A percentile compares a stretch with the other conserved stretches of the same genome.
These are phyloP conservation scores for Camelus dromedarius DNA, from an alignment of 2,113 vertebrate genomes.

Conservation along the genomic window DNA sequence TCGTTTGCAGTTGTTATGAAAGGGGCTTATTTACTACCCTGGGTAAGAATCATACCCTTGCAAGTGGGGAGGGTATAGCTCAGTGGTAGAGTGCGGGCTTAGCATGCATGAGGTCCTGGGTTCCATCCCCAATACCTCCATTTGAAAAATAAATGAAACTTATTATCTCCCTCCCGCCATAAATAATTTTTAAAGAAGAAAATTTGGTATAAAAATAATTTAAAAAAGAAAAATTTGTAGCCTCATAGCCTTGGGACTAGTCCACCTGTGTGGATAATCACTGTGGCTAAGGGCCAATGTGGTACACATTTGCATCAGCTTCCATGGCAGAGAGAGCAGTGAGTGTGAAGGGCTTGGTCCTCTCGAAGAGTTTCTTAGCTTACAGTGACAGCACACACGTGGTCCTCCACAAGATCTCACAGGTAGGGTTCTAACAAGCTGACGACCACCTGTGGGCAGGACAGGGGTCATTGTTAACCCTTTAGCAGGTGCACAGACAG, in stretches of 20 bases:
- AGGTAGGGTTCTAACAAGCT: neutral
- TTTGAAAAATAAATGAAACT: too few relatives aligned
- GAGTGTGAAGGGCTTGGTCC: neutral
- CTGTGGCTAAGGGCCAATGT: fast-evolving
- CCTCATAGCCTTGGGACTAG: neutral
- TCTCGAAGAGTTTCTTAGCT: neutral
- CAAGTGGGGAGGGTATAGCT: too few relatives aligned
- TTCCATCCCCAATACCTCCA: too few relatives aligned
- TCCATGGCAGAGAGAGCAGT: neutral
- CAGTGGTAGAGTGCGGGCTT: too few relatives aligned
- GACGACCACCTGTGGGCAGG: neutral
- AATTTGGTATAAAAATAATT: too few relatives aligned
- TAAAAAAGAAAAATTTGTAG: too few relatives aligned
- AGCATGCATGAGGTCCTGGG: too few relatives aligned
- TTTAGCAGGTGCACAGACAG: neutral
- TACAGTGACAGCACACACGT: neutral
- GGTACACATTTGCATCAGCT: neutral
- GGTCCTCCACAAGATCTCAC: neutral
- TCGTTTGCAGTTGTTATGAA: neutral
- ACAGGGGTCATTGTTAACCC: neutral
- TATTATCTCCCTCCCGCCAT: too few relatives aligned
- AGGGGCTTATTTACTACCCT: neutral
- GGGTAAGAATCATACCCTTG: neutral
- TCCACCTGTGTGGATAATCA: neutral
- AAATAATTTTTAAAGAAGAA: too few relatives aligned